Evolutionary conservation across 2,113 vertebrate genomes (phyloP), one percentile per base, ranked within the genome.

Genomic region (Pontoporia blainvillei): DNA sequence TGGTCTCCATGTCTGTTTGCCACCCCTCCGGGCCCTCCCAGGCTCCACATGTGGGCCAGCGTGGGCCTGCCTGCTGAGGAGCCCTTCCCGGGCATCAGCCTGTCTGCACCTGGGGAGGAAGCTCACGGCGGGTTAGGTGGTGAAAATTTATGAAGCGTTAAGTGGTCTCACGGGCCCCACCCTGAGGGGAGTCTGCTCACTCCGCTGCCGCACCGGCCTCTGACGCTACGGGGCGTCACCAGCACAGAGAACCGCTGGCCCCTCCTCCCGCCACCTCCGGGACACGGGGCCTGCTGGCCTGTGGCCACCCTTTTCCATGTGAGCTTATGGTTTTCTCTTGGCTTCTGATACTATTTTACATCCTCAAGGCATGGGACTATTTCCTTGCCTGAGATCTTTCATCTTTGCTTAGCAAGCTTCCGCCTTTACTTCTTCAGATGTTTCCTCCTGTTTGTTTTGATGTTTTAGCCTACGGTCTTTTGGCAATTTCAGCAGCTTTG

Each of bases 91-190:
- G 21, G 44, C 25, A 31, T 73, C 29, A 61, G 71, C 21, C 6
- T 25, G 20, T 25, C 49, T 36, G 15, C 41, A 5, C 62, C 4
- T 0, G 3, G 67, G 14, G 81, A 0, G 3, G 23, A 20, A 75
- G 54, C 10, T 6, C 15, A 0, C 0, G 3, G 3, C 0, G 23
- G 52, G 10, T 15, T 1, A 9, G 49, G 31, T n/a, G 34, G 31
- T 6, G 13, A n/a, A 14, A 14, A 20, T 21, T 78, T 12, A 49
- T 23, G 75, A 54, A 78, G 12, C 0, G 11, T 49, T 14, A 20
- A 11, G 31, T 23, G 49, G 59, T 13, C 71, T 25, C 61, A 2
- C 15, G 1, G 2, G 54, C 13, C 49, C 29, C 49, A 34, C 12
- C 27, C 88, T 23, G 6, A 41, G 66, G 76, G 78, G 39, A 3